These are phyloP conservation scores for Coracias cyanogaster DNA, from an alignment of 2,797 vertebrate species.

Conservation along the genomic window DNA sequence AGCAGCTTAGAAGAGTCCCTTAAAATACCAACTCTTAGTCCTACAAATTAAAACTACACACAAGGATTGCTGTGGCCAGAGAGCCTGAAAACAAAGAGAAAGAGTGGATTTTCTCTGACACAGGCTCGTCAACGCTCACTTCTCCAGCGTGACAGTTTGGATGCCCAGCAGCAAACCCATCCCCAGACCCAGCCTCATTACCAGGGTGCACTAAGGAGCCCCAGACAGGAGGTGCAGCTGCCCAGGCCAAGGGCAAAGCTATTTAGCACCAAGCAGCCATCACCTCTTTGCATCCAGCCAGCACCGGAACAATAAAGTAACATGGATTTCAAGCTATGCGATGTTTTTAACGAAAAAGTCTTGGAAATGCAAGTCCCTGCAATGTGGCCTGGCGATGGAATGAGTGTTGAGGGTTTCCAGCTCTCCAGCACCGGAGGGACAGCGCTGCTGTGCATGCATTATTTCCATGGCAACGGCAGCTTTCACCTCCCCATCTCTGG, in stretches of 20 bases:
- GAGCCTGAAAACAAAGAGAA: neutral
- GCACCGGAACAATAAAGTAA: neutral
- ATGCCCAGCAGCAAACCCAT: neutral
- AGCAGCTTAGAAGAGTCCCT: neutral
- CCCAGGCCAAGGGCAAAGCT: fast-evolving
- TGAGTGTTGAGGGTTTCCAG: neutral
- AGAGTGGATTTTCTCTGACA: neutral
- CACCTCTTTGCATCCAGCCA: neutral
- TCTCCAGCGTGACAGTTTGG: neutral
- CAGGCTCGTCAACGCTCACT: neutral
- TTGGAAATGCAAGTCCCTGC: neutral
- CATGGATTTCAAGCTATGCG: neutral
- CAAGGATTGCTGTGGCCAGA: neutral
- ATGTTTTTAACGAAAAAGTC: neutral
- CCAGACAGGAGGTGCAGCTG: neutral
- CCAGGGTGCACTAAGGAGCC: neutral
- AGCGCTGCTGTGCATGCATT: slow-evolving; percentile 25
- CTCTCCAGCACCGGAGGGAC: neutral
- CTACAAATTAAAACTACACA: neutral
- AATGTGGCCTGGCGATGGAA: neutral
- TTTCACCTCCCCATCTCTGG: slow-evolving; percentile 50
- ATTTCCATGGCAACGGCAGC: slow-evolving; percentile 79
- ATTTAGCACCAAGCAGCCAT: neutral
- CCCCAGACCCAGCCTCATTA: neutral
- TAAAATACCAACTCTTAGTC: neutral